A percentile compares a stretch with the other conserved stretches of the same genome.
phyloP scores from a whole-genome alignment of 2,113 vertebrate species.

The Myotis yumanensis region DNA sequence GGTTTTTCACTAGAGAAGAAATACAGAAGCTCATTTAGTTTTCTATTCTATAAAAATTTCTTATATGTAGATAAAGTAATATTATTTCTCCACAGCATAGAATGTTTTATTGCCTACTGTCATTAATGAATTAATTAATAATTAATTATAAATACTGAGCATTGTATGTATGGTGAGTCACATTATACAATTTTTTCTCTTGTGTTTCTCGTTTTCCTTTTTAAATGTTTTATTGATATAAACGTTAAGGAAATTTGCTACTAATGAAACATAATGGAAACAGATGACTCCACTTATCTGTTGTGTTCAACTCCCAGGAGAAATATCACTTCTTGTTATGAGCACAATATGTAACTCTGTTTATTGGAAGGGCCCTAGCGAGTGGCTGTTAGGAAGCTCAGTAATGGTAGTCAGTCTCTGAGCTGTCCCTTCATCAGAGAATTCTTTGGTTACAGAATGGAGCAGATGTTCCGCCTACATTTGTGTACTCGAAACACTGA shows the following conservation, averaged over 20 bases:
- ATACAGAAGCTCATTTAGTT: conserved; percentile 1
- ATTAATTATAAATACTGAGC: neutral
- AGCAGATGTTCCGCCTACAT: conserved; percentile 34
- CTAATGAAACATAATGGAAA: conserved; percentile 24
- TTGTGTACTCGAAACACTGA: conserved; percentile 48
- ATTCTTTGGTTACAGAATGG: neutral
- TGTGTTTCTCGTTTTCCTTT: conserved; percentile 32
- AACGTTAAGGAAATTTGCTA: conserved; percentile 22
- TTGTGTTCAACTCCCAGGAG: neutral
- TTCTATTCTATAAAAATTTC: neutral
- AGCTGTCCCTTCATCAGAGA: conserved; percentile 42
- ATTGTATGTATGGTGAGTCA: neutral
- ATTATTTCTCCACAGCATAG: neutral
- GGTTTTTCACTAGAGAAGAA: conserved; percentile 16
- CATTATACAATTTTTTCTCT: neutral
- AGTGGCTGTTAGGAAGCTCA: conserved; percentile 32
- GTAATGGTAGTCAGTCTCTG: neutral
- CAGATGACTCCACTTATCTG: conserved; percentile 7
- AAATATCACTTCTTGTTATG: conserved; percentile 39
- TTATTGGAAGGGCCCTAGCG: neutral
- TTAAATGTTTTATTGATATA: neutral
- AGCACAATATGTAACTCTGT: conserved; percentile 23
- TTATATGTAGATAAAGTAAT: neutral
- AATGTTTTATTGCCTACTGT: neutral
- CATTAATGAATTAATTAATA: neutral